A percentile compares a stretch with the other conserved stretches of the same genome.
These are phyloP conservation scores for Heliornis fulica DNA, from an alignment of 2,113 vertebrate genomes.

Conservation along the genomic window DNA sequence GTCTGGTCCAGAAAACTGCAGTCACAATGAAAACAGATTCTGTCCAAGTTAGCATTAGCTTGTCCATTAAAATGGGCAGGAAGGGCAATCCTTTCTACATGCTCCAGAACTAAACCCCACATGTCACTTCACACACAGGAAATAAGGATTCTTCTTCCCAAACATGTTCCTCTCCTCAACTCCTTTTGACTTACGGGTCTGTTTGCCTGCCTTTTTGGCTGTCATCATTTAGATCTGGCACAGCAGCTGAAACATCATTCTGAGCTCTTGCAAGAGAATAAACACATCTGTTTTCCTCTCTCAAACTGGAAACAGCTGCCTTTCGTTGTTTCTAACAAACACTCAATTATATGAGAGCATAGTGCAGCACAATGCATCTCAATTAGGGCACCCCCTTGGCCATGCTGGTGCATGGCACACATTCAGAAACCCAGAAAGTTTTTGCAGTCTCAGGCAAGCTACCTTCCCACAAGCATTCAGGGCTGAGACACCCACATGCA, in stretches of 20 bases:
- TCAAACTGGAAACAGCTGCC: neutral
- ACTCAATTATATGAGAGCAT: neutral
- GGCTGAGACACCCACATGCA: accelerated
- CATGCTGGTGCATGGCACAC: neutral
- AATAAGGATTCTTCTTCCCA: neutral
- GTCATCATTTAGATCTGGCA: neutral
- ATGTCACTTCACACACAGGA: neutral
- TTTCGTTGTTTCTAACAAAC: neutral
- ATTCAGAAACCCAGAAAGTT: neutral
- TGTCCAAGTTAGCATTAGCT: too few species aligned
- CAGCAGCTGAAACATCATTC: slow-evolving; percentile 27
- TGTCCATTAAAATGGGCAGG: neutral
- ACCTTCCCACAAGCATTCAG: neutral
- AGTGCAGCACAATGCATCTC: neutral
- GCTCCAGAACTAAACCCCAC: neutral
- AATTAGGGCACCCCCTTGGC: neutral
- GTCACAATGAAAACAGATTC: neutral
- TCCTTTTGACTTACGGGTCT: neutral
- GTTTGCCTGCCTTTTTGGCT: neutral
- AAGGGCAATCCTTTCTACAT: neutral
- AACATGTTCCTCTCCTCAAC: neutral
- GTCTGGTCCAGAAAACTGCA: neutral
- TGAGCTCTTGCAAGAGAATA: neutral
- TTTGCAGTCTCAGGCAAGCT: neutral
- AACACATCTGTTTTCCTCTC: slow-evolving; percentile 24